A percentile compares a stretch with the other conserved stretches of the same genome.
These are phyloP conservation scores for Lysandra coridon DNA, from an alignment of 2,888 invertebrate genomes.

Conservation along the genomic window DNA sequence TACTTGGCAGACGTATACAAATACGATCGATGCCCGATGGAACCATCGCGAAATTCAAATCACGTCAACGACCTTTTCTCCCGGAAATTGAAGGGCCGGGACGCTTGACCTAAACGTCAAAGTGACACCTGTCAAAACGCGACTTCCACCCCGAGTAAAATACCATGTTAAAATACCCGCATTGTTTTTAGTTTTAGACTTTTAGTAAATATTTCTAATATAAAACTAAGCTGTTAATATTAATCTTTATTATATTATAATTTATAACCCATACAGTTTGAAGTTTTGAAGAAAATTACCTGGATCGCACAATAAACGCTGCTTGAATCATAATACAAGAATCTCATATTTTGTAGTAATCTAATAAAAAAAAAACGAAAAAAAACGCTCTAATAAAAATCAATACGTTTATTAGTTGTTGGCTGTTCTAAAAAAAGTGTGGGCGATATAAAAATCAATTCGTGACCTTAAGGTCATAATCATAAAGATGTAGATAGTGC, in stretches of 20 bases:
- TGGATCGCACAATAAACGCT: no score
- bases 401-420: neutral
- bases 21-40: slow-evolving; percentile 15
- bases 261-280: no score
- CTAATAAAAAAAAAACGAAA: neutral
- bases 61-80: slow-evolving; percentile 51
- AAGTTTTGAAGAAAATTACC: no score
- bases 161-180: neutral
- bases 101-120: slow-evolving; percentile 65
- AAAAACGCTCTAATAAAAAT: neutral
- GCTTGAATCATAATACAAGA: no score
- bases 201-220: neutral
- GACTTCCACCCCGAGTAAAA: slow-evolving; percentile 1
- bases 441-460: slow-evolving; percentile 69
- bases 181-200: neutral
- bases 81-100: slow-evolving; percentile 72
- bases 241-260: neutral
- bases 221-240: neutral
- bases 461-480: slow-evolving; percentile 64
- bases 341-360: no score
- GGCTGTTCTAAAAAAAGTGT: slow-evolving; percentile 16
- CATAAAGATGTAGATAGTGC: slow-evolving; percentile 58
- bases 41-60: slow-evolving; percentile 63
- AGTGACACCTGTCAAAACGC: slow-evolving; percentile 68
- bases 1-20: neutral